Percentiles rank a stretch among this genome's conserved stretches.
Conservation (phyloP, 2,888 invertebrate species). For the Scrobipalpa atriplicella region DNA sequence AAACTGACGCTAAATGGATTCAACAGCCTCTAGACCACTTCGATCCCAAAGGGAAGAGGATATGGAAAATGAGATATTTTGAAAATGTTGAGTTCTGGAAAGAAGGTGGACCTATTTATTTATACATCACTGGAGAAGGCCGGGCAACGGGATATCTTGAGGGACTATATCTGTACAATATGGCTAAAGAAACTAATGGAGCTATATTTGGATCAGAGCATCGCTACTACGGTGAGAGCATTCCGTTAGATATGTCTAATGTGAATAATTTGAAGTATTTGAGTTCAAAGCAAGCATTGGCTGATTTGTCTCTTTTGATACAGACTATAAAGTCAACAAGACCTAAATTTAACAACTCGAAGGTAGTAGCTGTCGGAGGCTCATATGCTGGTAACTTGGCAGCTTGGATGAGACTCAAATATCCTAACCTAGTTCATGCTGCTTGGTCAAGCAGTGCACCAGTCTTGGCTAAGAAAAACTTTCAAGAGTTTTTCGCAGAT, state of each 20-base stretch:
- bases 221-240: constrained; percentile 30
- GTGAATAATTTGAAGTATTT: constrained; percentile 27
- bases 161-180: not conserved
- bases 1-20: constrained; percentile 19
- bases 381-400: constrained; percentile 75
- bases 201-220: constrained; percentile 31
- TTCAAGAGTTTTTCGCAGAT: constrained; percentile 27
- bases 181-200: constrained; percentile 27
- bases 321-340: constrained; percentile 27
- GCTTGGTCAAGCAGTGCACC: constrained; percentile 76
- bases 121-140: constrained; percentile 25
- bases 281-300: constrained; percentile 21
- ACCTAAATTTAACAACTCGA: constrained; percentile 30
- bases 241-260: not conserved
- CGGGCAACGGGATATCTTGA: not conserved
- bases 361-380: constrained; percentile 40
- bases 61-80: constrained; percentile 33
- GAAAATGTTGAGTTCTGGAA: constrained; percentile 20
- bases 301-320: constrained; percentile 29
- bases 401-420: constrained; percentile 68
- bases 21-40: constrained; percentile 25
- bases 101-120: constrained; percentile 26
- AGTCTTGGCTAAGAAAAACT: constrained; percentile 33
- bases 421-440: constrained; percentile 70
- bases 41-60: constrained; percentile 22